These are phyloP conservation scores for Sinopyrophorus schimmeli DNA, from an alignment of 2,888 invertebrate genomes.

Conservation along the genomic window DNA sequence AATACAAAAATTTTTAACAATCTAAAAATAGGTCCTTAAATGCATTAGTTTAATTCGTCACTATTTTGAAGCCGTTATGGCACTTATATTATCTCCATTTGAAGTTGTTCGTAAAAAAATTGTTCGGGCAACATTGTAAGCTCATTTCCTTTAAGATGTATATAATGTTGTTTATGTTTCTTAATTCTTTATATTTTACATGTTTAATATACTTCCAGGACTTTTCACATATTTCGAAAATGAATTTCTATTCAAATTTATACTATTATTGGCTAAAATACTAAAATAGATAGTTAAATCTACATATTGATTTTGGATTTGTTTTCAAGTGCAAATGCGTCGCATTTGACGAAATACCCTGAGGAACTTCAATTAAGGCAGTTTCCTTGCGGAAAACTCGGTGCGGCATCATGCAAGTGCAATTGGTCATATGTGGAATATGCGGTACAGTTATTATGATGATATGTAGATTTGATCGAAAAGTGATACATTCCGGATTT, in stretches of 20 bases:
- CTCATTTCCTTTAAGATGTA: constrained; percentile 42
- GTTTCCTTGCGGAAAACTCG: constrained; percentile 37
- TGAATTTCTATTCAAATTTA: constrained; percentile 39
- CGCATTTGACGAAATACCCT: constrained; percentile 42
- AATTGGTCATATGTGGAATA: constrained; percentile 5
- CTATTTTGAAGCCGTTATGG: no score
- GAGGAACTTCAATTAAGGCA: constrained; percentile 44
- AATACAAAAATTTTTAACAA: no score
- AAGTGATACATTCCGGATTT: no score
- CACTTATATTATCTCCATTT: constrained; percentile 39
- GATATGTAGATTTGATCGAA: no score
- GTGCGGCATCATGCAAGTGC: background rate
- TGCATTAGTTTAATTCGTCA: no score
- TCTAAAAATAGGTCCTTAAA: no score
- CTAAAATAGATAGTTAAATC: constrained; percentile 40
- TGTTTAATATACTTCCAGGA: constrained; percentile 28
- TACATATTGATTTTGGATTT: background rate
- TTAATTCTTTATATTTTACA: background rate
- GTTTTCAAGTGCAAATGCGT: constrained; percentile 45
- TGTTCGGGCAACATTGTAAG: constrained; percentile 35
- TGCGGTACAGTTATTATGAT: no score
- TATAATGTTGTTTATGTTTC: constrained; percentile 26
- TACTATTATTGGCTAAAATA: constrained; percentile 45
- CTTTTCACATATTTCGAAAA: constrained; percentile 35
- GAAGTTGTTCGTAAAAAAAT: constrained; percentile 34